phyloP scores from a whole-genome alignment of 2,888 invertebrate genomes.

The Carterocephalus palaemon region DNA sequence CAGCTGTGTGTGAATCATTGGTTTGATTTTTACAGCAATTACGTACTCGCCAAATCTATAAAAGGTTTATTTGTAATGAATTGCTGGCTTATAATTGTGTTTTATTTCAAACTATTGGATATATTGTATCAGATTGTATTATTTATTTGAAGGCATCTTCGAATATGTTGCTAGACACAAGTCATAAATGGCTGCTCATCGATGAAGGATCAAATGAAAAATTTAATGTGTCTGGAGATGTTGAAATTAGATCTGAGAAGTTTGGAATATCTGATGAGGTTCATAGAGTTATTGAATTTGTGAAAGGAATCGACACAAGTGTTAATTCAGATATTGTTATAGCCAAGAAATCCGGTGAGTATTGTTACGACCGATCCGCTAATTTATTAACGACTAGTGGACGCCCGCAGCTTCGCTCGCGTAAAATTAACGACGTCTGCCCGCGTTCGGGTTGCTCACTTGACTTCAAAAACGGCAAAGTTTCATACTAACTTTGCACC shows the following conservation, averaged over 20 bases:
- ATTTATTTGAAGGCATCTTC: slow-evolving; percentile 48
- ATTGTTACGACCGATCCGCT: not conserved
- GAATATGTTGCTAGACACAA: slow-evolving; percentile 41
- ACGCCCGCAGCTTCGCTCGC: too few species aligned
- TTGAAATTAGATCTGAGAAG: not conserved
- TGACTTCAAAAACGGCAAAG: not conserved
- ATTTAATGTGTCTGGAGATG: not conserved
- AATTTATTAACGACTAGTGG: too few species aligned
- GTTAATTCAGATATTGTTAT: slow-evolving; percentile 49
- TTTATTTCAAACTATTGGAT: not conserved
- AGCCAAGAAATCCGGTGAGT: slow-evolving; percentile 33
- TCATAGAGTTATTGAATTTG: slow-evolving; percentile 27
- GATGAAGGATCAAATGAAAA: slow-evolving; percentile 19
- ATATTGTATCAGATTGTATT: not conserved
- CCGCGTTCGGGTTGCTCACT: not conserved
- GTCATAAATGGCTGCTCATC: slow-evolving; percentile 51
- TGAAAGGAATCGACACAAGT: slow-evolving; percentile 42
- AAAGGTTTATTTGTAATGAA: not conserved
- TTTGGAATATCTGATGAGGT: not conserved
- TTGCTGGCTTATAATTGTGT: not conserved
- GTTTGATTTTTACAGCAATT: not conserved
- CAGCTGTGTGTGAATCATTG: not conserved
- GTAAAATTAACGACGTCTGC: too few species aligned
- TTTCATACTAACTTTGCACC: too few species aligned
- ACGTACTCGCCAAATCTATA: not conserved